Evolutionary conservation across 1,140 invertebrate genomes (phyloP).

Genomic region (honey bee (Apis mellifera)): Amel_HAv3.1 CM009942.2:4582501-4583000

Average conservation of each 20-base stretch:
- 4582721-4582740: constrained; percentile 72
- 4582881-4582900: constrained; percentile 77
- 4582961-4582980: constrained; percentile 64
- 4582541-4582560: constrained; percentile 50
- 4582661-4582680: constrained; percentile 55
- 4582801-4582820: constrained; percentile 82
- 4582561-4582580: constrained; percentile 53
- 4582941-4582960: constrained; percentile 73
- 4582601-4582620: constrained; percentile 17
- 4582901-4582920: constrained; percentile 68
- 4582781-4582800: constrained; percentile 82
- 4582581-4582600: constrained; percentile 34
- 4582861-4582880: constrained; percentile 73
- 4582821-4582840: constrained; percentile 82
- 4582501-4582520: constrained; percentile 14
- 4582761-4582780: constrained; percentile 82
- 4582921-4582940: constrained; percentile 64
- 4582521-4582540: constrained; percentile 29
- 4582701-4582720: neutral
- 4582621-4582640: constrained; percentile 4
- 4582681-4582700: constrained; percentile 3
- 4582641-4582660: constrained; percentile 20
- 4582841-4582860: constrained; percentile 80
- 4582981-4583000: neutral
- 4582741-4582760: constrained; percentile 82